Evolutionary conservation across 1,140 invertebrate species (phyloP), one percentile per base, ranked within the genome.

Genomic region (Archivesica marissinica): DNA sequence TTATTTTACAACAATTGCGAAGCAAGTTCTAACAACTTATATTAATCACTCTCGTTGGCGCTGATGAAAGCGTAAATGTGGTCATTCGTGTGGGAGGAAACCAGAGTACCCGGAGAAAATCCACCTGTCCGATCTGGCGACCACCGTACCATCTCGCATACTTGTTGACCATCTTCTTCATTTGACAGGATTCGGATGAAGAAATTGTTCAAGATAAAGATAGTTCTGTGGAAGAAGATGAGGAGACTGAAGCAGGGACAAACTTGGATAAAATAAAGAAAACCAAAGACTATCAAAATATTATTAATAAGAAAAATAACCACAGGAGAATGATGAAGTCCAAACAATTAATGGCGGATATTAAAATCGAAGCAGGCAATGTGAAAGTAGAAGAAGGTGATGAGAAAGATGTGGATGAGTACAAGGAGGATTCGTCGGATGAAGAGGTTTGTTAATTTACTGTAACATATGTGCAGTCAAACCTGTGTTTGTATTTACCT

Each of bases 381-480:
- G 66, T 25, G 23, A 75, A 50, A 61, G 38, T 30, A 66, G 28
- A 64, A 44, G 66, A 78, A 33, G 76, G 38, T 33, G 25, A 47
- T 39, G 33, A 23, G 25, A 56, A 39, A 47, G 77, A 56, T 61
- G 86, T 89, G 76, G 95, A 97, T 93, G 96, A 97, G 92, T 96
- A 96, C 90, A 95, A 95, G 35, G 91, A 95, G 88, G 97, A 98
- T 94, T 97, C 96, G 59, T 98, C 97, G 20, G 97, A 98, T 94
- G 97, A 98, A 94, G 97, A 99, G 92, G 95, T 95, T 92, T 74
- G 82, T 87, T 72, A n/a, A 23, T 44, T 74, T 41, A 23, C 11
- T 28, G 38, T 17, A 74, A 15, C 23, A 44, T 41, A 23, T 50
- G 13, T 74, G 38, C n/a, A 81, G 20, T 75, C 6, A 4, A 7